Base-by-base conservation (phyloP, 2,113 vertebrate genomes). In the Rostratula benghalensis region DNA sequence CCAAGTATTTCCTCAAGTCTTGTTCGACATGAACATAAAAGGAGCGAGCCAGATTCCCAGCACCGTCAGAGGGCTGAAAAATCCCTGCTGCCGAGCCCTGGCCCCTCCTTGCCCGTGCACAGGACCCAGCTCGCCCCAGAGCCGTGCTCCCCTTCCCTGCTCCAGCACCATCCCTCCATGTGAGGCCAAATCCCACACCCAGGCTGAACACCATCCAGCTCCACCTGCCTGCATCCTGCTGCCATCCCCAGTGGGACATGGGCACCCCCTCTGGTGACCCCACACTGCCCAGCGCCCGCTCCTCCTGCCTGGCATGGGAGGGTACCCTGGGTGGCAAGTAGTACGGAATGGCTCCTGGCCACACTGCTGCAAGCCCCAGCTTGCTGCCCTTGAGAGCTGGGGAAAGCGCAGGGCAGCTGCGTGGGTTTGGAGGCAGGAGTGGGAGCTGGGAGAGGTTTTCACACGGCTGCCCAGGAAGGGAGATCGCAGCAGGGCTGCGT, bases 11-110 rank as follows among this genome's bases (percentile, higher is more conserved):
- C 94, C 92, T 96, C 94, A 95, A 93, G 83, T 95, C 94, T 78
- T 95, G 95, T 80, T 96, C 90, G 6, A 95, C 95, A 95, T 95
- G 95, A 95, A 97, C 97, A 96, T 95, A 97, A 97, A 97, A 97
- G 96, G 95, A 96, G 83, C 2, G 93, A 97, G 94, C 80, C 94
- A 93, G 95, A 94, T 96, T 95, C 89, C 89, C 94, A 95, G 87
- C 21, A 5, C 35, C 60, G 46, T 91, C 85, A 84, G 85, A 95
- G 53, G 80, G 77, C 61, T 96, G 81, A 93, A 92, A 97, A 93
- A 93, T 93, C 89, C 81, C 48, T 83, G 59, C 71, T 7, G 56
- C 56, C 1, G 19, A 94, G 65, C 84, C 65, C 86, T 1, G 0
- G 61, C 82, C 39, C 80, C 91, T 96, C 83, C 86, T 89, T 10